These are phyloP conservation scores for Oreochromis spilurus DNA, from an alignment of 2,113 vertebrate species.

Conservation along the genomic window DNA sequence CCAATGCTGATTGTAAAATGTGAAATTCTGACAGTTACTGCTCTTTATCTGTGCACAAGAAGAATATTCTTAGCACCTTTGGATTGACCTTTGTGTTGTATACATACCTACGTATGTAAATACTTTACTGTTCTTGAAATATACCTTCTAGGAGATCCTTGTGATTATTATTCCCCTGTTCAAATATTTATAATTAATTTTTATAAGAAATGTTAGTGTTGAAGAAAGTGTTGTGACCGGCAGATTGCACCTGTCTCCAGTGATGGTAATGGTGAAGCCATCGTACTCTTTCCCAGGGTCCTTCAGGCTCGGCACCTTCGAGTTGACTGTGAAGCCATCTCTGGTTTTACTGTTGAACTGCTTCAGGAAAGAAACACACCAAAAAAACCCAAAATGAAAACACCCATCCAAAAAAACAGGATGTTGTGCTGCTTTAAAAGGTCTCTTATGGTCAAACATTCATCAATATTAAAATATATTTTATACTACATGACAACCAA, in stretches of 20 bases:
- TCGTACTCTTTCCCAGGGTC: constrained; percentile 91
- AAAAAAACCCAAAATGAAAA: not conserved
- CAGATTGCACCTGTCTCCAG: constrained; percentile 86
- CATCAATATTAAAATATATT: not conserved
- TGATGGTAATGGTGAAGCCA: constrained; percentile 96
- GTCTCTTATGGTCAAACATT: not conserved
- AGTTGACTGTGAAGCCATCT: constrained; percentile 97
- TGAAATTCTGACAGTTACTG: not conserved
- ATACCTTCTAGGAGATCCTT: not conserved
- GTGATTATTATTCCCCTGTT: not conserved
- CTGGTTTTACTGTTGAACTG: constrained; percentile 99
- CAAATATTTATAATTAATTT: not conserved
- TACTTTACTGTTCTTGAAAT: not conserved
- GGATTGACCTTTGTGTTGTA: not conserved
- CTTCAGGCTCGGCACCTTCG: constrained; percentile 93
- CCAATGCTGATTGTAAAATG: not conserved
- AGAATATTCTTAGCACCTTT: not conserved
- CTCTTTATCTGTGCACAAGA: not conserved
- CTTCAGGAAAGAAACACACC: constrained; percentile 74
- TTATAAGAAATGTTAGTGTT: not conserved
- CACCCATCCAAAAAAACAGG: not conserved
- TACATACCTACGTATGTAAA: not conserved
- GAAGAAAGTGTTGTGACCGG: not conserved
- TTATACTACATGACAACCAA: not conserved
- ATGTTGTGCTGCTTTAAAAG: not conserved